Percentiles rank a stretch among this genome's conserved stretches.
These are phyloP conservation scores for Metaphire vulgaris DNA, from an alignment of 1,140 invertebrate species.

Conservation along the genomic window DNA sequence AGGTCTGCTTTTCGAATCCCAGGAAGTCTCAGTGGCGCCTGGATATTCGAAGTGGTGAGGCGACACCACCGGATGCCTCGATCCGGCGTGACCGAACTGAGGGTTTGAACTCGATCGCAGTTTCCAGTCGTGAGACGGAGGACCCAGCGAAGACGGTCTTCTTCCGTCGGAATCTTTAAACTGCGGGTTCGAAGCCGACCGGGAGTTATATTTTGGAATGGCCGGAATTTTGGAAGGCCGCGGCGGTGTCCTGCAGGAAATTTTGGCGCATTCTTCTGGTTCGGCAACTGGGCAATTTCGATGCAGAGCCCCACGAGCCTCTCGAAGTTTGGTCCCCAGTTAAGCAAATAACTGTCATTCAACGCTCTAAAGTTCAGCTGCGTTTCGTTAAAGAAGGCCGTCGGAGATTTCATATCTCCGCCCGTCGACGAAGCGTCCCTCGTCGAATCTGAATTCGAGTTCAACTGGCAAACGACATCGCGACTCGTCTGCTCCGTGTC, in stretches of 20 bases:
- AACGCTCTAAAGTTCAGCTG: slow-evolving; percentile 70
- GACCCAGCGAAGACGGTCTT: neutral
- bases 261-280: slow-evolving; percentile 41
- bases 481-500: neutral
- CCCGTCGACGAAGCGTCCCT: neutral
- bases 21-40: neutral
- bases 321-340: slow-evolving; percentile 93
- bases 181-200: neutral
- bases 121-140: neutral
- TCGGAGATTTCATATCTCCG: neutral
- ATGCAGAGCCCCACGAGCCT: slow-evolving; percentile 89
- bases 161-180: neutral
- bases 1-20: neutral
- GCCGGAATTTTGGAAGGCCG: neutral
- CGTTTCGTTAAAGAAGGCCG: slow-evolving; percentile 36
- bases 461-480: neutral
- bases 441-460: slow-evolving; percentile 3
- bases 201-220: neutral
- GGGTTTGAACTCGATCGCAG: neutral
- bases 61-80: neutral
- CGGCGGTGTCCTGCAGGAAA: neutral
- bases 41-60: neutral
- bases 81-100: neutral
- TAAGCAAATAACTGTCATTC: slow-evolving; percentile 86
- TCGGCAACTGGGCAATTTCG: slow-evolving; percentile 87